These are phyloP conservation scores for Gila robusta DNA, from an alignment of 2,797 vertebrate genomes.

Conservation along the genomic window DNA sequence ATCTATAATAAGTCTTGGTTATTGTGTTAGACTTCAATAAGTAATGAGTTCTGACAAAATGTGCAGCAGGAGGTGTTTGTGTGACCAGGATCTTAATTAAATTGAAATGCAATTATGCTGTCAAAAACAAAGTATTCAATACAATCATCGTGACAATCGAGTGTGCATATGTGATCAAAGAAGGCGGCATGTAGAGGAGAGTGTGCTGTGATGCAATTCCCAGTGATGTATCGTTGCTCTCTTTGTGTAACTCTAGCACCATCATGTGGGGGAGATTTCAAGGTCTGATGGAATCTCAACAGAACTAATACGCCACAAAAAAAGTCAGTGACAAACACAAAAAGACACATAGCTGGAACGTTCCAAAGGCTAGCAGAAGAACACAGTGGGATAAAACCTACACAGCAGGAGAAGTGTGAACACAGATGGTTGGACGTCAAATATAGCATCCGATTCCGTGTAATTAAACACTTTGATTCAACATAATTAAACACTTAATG, in stretches of 20 bases:
- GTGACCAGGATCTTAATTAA: constrained; percentile 46
- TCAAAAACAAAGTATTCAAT: constrained; percentile 50
- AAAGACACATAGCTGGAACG: constrained; percentile 57
- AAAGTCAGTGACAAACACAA: constrained; percentile 30
- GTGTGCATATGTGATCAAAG: constrained; percentile 53
- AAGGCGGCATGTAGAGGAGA: constrained; percentile 22
- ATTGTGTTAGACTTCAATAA: constrained; percentile 45
- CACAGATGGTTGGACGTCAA: constrained; percentile 80
- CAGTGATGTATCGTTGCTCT: constrained; percentile 23
- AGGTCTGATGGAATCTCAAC: constrained; percentile 5
- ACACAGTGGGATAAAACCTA: constrained; percentile 63
- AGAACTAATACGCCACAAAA: background rate
- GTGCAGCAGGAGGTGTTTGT: constrained; percentile 20
- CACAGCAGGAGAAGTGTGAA: constrained; percentile 63
- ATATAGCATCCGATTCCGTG: constrained; percentile 75
- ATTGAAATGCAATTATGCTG: constrained; percentile 34
- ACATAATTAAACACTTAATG: constrained; percentile 81
- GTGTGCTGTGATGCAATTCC: constrained; percentile 35
- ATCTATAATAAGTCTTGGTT: constrained; percentile 38
- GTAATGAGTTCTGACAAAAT: constrained; percentile 44
- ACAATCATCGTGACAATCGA: constrained; percentile 46
- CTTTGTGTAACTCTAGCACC: constrained; percentile 77
- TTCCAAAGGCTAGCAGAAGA: constrained; percentile 61
- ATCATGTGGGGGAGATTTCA: constrained; percentile 74
- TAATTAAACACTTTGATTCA: constrained; percentile 83